phyloP scores from a whole-genome alignment of 2,113 vertebrate genomes.

The Plotosus lineatus region DNA sequence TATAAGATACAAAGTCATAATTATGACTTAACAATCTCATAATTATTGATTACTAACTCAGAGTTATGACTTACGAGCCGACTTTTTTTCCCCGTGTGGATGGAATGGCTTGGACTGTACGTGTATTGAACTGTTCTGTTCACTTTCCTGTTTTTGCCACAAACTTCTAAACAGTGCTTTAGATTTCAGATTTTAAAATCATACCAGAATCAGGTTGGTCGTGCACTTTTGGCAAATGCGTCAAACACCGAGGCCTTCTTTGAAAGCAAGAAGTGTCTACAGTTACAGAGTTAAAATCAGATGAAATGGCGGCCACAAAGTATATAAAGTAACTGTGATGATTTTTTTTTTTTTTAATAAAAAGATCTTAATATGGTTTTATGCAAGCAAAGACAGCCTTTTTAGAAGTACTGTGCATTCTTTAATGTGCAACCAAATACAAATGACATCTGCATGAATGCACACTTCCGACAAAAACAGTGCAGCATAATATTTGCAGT shows the following conservation, averaged over 20 bases:
- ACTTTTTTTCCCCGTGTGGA: too few species aligned
- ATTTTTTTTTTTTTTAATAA: conserved; percentile 5
- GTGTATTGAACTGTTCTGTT: background rate
- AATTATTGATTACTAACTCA: too few species aligned
- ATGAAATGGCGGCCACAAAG: background rate
- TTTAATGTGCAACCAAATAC: conserved; percentile 52
- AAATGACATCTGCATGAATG: conserved; percentile 42
- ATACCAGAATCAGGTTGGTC: background rate
- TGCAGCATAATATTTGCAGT: conserved; percentile 30
- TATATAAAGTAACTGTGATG: conserved; percentile 30
- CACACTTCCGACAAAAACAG: conserved; percentile 37
- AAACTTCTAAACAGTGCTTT: background rate
- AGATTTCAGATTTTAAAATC: background rate
- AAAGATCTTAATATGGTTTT: background rate
- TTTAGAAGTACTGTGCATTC: conserved; percentile 35
- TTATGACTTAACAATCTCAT: too few species aligned
- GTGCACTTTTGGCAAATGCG: background rate
- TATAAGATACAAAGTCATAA: too few species aligned
- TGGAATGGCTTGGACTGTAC: too few species aligned
- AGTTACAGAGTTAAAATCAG: background rate
- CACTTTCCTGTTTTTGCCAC: background rate
- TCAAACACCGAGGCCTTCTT: background rate
- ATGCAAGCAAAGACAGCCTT: conserved; percentile 8
- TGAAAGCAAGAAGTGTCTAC: background rate
- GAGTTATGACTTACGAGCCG: too few species aligned